Evolutionary conservation across 2,888 invertebrate genomes (phyloP), one percentile per base, ranked within the genome.

Genomic region (Magallana nippona): DNA sequence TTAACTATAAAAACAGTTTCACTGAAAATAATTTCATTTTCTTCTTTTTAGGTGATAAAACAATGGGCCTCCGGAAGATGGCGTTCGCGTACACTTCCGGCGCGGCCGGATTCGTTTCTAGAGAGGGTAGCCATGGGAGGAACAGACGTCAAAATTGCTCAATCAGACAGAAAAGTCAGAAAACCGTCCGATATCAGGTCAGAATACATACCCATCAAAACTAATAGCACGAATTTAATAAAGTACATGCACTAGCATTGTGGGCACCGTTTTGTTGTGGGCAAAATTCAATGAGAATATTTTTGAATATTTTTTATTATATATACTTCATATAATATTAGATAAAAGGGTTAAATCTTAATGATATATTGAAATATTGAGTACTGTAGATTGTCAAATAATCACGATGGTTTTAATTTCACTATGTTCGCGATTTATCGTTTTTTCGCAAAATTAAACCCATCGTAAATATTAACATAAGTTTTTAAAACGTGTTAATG

Each of bases 61-160:
- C 88, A 91, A 88, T 93, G 93, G 93, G 93, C 93, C 11, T 90
- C 91, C 32, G 92, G 92, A 8, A 77, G 91, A 86, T 88, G 90
- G 86, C 85, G 90, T 27, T 87, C 88, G 13, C 85, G 89, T 19
- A 87, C 90, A 15, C 86, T 89, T 78, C 90, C 91, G 27, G 89
- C 90, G 82, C 86, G 94, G 86, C 93, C 96, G 15, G 97, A 97
- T 93, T 96, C 96, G 95, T 97, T 97, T 94, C 95, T 97, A 88
- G 97, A 97, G 93, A 96, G 96, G 94, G 96, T 96, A 91, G 95
- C 96, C 0, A 95, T 95, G 93, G 95, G 95, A 86, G 95, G 95
- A 63, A 89, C 82, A 83, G 90, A 86, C 80, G 88, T 82, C 82
- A 89, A 88, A 79, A 87, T 86, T 83, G 89, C 79, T 83, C 89